Percentiles rank a stretch among this genome's conserved stretches.
Evolutionary conservation across 2,888 invertebrate genomes (phyloP).

Genomic region (Drosophila lacicola): DNA sequence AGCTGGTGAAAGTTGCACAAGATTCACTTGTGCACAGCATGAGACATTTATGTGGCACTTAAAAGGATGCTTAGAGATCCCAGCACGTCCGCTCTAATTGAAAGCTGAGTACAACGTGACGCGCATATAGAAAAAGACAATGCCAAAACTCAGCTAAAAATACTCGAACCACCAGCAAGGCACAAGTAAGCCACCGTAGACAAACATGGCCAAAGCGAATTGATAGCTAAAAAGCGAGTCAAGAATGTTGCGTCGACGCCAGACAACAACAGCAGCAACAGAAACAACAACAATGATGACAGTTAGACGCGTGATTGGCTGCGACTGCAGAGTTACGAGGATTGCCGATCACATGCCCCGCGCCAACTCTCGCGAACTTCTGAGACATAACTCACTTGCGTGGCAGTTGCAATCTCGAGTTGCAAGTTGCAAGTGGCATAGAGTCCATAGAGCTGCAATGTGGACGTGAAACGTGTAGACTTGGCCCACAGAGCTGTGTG

Average conservation of each 20-base stretch:
- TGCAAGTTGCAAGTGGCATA: conserved; percentile 31
- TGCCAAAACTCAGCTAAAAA: conserved; percentile 49
- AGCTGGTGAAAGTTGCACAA: conserved; percentile 72
- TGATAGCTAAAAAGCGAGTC: conserved; percentile 63
- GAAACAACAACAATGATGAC: conserved; percentile 54
- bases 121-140: conserved; percentile 49
- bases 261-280: conserved; percentile 29
- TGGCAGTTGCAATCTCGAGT: conserved; percentile 26
- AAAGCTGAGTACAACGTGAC: conserved; percentile 71
- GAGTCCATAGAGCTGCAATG: conserved; percentile 4
- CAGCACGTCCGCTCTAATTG: conserved; percentile 75
- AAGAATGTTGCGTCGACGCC: conserved; percentile 73
- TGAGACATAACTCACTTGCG: conserved; percentile 75
- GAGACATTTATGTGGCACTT: conserved; percentile 76
- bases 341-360: conserved; percentile 43
- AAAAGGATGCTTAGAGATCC: conserved; percentile 73
- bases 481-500: conserved; percentile 3
- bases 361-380: conserved; percentile 37
- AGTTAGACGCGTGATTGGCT: conserved; percentile 72
- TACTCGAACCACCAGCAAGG: conserved; percentile 18
- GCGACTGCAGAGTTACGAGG: conserved; percentile 43
- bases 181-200: conserved; percentile 25
- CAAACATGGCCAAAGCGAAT: conserved; percentile 60
- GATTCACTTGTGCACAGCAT: conserved; percentile 66
- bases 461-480: not conserved